Percentiles rank a stretch among this genome's conserved stretches.
phyloP scores from a whole-genome alignment of 2,113 vertebrate genomes.

The Neogale vison region DNA sequence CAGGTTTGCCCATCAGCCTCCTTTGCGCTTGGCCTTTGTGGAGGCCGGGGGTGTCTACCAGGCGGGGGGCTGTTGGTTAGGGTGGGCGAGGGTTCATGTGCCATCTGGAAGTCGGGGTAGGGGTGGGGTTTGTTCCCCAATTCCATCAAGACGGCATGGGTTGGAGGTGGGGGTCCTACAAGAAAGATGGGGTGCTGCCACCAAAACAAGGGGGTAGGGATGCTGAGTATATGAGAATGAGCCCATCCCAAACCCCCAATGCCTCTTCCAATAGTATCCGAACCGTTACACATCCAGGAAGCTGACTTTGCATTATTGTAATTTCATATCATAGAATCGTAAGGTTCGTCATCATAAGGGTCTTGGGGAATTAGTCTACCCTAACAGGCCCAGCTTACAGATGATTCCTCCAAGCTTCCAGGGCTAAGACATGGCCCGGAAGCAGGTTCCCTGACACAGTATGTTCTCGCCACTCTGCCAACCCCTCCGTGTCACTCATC shows the following conservation, averaged over 20 bases:
- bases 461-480: fast-evolving
- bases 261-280: not conserved
- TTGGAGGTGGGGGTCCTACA: not conserved
- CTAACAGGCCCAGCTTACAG: not conserved
- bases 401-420: not conserved
- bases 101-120: not conserved
- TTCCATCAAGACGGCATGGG: too few relatives aligned
- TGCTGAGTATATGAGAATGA: not conserved
- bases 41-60: not conserved
- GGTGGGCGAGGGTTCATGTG: fast-evolving
- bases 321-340: not conserved
- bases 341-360: not conserved
- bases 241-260: not conserved
- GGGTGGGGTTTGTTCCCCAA: not conserved
- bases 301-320: not conserved
- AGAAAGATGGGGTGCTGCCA: not conserved
- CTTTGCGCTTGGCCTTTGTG: not conserved
- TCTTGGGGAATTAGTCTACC: not conserved
- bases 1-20: not conserved
- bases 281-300: not conserved
- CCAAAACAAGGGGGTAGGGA: not conserved
- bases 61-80: not conserved
- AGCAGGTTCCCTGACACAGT: not conserved
- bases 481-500: not conserved
- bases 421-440: too few relatives aligned